Base-by-base conservation (phyloP, 2,797 vertebrate genomes). In the Sebastes hubbsi region DNA sequence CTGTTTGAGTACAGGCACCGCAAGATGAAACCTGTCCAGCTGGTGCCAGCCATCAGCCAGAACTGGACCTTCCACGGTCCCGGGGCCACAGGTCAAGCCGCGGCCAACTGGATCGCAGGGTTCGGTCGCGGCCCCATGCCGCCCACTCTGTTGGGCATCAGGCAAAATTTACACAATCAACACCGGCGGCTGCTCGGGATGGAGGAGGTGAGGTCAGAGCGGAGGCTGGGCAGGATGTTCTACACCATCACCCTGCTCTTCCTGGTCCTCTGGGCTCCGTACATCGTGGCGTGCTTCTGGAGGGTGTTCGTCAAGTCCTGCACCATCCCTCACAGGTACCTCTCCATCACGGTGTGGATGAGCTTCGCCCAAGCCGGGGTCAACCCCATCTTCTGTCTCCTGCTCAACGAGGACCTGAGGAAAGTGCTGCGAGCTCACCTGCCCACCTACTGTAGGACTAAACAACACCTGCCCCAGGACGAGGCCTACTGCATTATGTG, bases 61-160 rank as follows among this genome's bases (percentile, higher is more conserved):
- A 97, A 97, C 95, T 97, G 97, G 97, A 97, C 97, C 94, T 97
- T 97, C 92, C 97, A 97, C 75, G 97, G 97, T 87, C 97, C 97
- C 0, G 97, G 97, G 56, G 97, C 97, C 85, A 97, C 97, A 0
- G 97, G 97, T 80, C 97, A 97, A 92, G 97, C 97, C 11, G 97
- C 97, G 20, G 97, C 97, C 81, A 97, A 97, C 90, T 97, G 97
- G 97, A 97, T 97, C 54, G 97, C 97, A 4, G 97, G 97, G 84
- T 97, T 97, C 77, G 97, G 97, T 72, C 96, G 97, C 4, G 97
- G 97, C 12, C 97, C 97, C 80, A 97, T 97, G 96, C 97, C 97
- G 29, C 97, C 97, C 49, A 97, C 97, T 84, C 94, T 97, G 87
- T 82, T 97, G 93, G 97, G 97, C 89, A 97, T 97, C 90, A 94